These are phyloP conservation scores for Apodemus agrarius DNA, from an alignment of 2,797 vertebrate species.

Conservation along the genomic window DNA sequence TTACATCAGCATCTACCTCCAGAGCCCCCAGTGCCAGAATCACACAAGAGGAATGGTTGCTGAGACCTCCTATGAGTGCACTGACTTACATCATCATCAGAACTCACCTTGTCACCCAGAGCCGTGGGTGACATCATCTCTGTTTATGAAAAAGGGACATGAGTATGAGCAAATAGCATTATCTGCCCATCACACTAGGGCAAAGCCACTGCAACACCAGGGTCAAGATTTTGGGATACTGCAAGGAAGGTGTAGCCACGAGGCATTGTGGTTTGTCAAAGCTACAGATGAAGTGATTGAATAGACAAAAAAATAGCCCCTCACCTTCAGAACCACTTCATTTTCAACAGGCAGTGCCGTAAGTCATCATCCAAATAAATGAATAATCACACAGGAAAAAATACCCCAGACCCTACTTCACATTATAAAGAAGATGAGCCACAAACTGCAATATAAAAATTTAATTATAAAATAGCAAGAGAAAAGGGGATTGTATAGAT, in stretches of 20 bases:
- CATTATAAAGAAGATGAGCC: neutral
- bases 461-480: neutral
- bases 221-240: neutral
- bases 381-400: neutral
- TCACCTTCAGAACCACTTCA: neutral
- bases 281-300: neutral
- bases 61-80: neutral
- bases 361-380: neutral
- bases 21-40: neutral
- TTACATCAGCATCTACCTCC: neutral
- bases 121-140: neutral
- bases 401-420: neutral
- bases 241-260: too few relatives aligned
- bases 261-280: neutral
- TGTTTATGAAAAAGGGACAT: neutral
- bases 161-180: neutral
- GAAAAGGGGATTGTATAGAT: neutral
- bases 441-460: neutral
- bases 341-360: neutral
- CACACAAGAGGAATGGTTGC: neutral
- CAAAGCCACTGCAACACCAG: too few relatives aligned
- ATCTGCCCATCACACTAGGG: neutral
- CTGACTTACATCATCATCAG: neutral
- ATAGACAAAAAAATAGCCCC: neutral
- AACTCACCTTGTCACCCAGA: neutral